Evolutionary conservation across 2,888 invertebrate species (phyloP).

Genomic region (Dasypolia templi): DNA sequence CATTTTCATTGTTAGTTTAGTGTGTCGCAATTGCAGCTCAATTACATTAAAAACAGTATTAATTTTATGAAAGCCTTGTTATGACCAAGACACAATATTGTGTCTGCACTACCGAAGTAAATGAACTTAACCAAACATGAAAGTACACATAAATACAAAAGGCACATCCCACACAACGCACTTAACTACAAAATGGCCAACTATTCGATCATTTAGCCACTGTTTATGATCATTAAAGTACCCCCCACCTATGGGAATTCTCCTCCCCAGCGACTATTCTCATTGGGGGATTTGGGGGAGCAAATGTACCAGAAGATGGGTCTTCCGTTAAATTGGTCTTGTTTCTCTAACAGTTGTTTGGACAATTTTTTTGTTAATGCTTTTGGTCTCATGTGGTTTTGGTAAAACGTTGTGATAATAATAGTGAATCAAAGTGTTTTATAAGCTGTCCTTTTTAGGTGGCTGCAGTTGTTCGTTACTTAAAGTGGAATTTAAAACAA

Average conservation of each 20-base stretch:
- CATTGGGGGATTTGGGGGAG: conserved; percentile 33
- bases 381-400: conserved; percentile 49
- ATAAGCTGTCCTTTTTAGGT: not conserved
- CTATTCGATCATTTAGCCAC: conserved; percentile 86
- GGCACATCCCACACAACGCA: conserved; percentile 60
- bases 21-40: too few relatives aligned
- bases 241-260: conserved; percentile 65
- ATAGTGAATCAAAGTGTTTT: conserved; percentile 55
- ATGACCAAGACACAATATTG: not conserved
- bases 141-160: conserved; percentile 20
- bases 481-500: not conserved
- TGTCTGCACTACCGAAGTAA: not conserved
- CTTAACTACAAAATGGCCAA: conserved; percentile 61
- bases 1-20: too few relatives aligned
- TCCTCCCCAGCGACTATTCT: conserved; percentile 58
- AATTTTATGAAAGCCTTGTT: not conserved
- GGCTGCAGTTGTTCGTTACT: not conserved
- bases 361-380: conserved; percentile 65
- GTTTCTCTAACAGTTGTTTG: conserved; percentile 63
- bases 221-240: conserved; percentile 86
- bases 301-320: conserved; percentile 44
- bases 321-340: conserved; percentile 51
- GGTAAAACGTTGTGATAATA: conserved; percentile 39
- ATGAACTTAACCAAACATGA: conserved; percentile 2
- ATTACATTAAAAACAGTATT: too few relatives aligned